Evolutionary conservation across 2,888 invertebrate genomes (phyloP), one percentile per base, ranked within the genome.

Genomic region (Drosophila flavopinicola): DNA sequence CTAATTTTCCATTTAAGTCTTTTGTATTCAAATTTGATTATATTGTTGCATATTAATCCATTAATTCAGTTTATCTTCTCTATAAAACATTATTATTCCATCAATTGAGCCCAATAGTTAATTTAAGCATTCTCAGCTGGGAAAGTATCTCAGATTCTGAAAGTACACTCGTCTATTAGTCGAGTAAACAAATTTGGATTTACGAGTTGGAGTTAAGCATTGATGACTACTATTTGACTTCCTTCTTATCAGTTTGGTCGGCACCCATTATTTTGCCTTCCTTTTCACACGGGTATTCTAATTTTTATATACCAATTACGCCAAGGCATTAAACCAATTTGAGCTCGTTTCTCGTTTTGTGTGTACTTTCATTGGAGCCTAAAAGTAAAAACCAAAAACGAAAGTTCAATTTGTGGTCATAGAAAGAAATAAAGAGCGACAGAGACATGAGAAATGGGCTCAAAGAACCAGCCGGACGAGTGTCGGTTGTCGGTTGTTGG

Each of bases 331-430:
- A 53, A 64, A 52, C 44, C 27, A 39, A 66, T 35, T 30, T 41
- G 41, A 73, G 61, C 77, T 69, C 41, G 53, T 67, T 71, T 53
- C n/a, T 33, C 54, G 35, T 15, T 30, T 41, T 44, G 74, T 79
- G 45, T 39, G 76, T 78, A 78, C 78, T 84, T 78, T 84, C 84
- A 29, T 59, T 67, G 20, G 33, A 7, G 15, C 9, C 61, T 52
- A 84, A 86, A 85, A 79, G 83, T 85, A 85, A 85, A 78, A 79
- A 60, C 49, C 71, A 83, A 66, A 84, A 86, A 84, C 85, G 87
- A 79, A 79, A 79, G 87, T 79, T 73, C 48, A 64, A 58, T 61
- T 85, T 78, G 76, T 60, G 85, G 64, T 45, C 32, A 9, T 30
- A 25, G 27, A 37, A 37, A 38, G 15, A 29, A 57, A 24, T 29